A percentile compares a stretch with the other conserved stretches of the same genome.
Evolutionary conservation across 2,797 vertebrate genomes (phyloP).

Genomic region (Gymnothorax reevesii): DNA sequence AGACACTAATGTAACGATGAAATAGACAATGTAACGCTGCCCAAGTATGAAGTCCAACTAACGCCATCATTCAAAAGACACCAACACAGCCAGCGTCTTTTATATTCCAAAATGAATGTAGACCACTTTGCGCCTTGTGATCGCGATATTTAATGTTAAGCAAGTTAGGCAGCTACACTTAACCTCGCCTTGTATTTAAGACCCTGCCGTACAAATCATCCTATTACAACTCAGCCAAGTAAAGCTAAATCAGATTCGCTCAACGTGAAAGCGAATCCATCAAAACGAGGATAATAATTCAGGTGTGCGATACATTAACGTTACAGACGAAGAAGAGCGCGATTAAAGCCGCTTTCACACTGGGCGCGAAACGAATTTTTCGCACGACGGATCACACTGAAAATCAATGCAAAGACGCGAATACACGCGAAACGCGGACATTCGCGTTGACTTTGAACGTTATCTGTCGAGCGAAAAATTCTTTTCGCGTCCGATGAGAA

Average conservation of each 20-base stretch:
- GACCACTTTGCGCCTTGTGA: neutral
- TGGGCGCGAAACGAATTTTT: no score
- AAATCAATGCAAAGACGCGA: no score
- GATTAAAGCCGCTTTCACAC: no score
- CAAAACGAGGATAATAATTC: slow-evolving; percentile 8
- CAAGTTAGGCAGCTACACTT: neutral
- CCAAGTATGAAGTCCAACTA: neutral
- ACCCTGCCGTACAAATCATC: slow-evolving; percentile 3
- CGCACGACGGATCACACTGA: no score
- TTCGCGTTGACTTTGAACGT: no score
- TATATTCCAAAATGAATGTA: neutral
- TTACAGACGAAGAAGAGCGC: neutral
- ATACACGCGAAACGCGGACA: no score
- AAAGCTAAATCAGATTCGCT: neutral
- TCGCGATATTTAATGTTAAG: neutral
- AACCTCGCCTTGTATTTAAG: slow-evolving; percentile 6
- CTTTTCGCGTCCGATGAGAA: neutral
- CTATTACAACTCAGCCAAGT: neutral
- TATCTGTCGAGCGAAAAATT: no score
- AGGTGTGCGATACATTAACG: neutral
- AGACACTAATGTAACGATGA: neutral
- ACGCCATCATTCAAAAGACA: neutral
- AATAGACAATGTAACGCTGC: neutral
- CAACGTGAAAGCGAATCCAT: neutral
- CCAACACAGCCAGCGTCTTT: neutral